Base-by-base conservation (phyloP, 2,113 vertebrate species). In the Urocitellus parryii region DNA sequence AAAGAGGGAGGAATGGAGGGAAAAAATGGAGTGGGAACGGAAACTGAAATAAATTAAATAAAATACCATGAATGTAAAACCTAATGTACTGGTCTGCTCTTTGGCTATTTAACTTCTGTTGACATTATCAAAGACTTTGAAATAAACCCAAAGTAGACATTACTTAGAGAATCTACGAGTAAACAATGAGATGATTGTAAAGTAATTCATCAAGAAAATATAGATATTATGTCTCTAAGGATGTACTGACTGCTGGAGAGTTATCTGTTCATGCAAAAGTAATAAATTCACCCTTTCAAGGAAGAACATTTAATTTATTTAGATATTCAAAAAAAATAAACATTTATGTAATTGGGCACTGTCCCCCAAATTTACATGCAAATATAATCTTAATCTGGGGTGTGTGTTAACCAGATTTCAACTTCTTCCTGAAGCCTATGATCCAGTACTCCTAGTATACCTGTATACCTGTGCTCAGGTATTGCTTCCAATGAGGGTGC, bases 141-240 rank as follows among this genome's bases (percentile, higher is more conserved):
- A 80, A 67, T 80, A 87, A 70, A 63, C 7, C 56, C 77, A 90
- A 87, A 83, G 56, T 42, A 68, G 65, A 84, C 56, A 92, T 86
- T 85, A 65, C 48, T 82, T 77, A 73, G 25, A 88, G n/a, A 72
- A 83, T 74, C 63, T 83, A 72, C 90, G 76, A 94, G 92, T 96
- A 92, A 45, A 27, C 92, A 92, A 96, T 91, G 34, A 73, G 18
- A 77, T 11, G 0, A 65, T 81, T 90, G 67, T 80, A 90, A 83
- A 77, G 17, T 4, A 65, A 76, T 80, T 90, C 90, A 12, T 25
- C 34, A 81, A 12, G 5, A 24, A 70, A 48, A 4, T n/a, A 53
- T n/a, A 92, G 37, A 14, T 70, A 76, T 68, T 68, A 90, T 67
- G 29, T 81, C 8, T 56, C n/a, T 20, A 76, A 76, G 58, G 48